A percentile compares a stretch with the other conserved stretches of the same genome.
Evolutionary conservation across 2,888 invertebrate genomes (phyloP).

Genomic region (Lasioglossum figueresi): DNA sequence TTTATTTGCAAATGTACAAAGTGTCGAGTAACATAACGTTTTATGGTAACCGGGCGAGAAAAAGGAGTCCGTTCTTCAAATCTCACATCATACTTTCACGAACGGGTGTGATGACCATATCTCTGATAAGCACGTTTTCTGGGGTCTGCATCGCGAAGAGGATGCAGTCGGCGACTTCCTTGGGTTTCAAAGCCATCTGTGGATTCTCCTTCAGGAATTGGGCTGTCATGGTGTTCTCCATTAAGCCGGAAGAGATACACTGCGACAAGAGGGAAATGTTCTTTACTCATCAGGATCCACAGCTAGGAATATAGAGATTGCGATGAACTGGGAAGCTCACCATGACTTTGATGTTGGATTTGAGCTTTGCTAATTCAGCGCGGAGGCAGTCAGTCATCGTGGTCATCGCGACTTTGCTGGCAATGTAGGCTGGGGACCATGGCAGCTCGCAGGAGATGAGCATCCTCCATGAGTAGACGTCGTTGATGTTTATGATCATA

Average conservation of each 20-base stretch:
- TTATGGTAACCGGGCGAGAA: background rate
- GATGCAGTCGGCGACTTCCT: constrained; percentile 83
- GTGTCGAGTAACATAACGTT: background rate
- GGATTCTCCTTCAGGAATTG: constrained; percentile 70
- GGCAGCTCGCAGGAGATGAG: constrained; percentile 52
- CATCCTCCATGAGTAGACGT: constrained; percentile 54
- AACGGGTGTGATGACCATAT: constrained; percentile 66
- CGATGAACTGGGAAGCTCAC: constrained; percentile 60
- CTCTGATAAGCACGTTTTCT: constrained; percentile 67
- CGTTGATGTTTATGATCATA: constrained; percentile 71
- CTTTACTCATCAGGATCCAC: background rate
- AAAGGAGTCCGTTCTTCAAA: background rate
- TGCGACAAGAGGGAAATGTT: constrained; percentile 73
- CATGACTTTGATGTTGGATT: constrained; percentile 80
- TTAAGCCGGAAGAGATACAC: constrained; percentile 88
- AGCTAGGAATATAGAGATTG: background rate
- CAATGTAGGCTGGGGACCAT: constrained; percentile 79
- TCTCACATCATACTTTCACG: constrained; percentile 55
- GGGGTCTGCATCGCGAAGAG: constrained; percentile 80
- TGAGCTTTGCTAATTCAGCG: constrained; percentile 80
- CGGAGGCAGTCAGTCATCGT: constrained; percentile 83
- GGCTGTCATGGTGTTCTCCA: constrained; percentile 85
- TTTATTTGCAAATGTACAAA: constrained; percentile 47
- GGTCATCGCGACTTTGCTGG: constrained; percentile 84
- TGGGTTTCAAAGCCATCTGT: constrained; percentile 76